Conservation (phyloP, 2,113 vertebrate genomes). For the Vidua chalybeata region DNA sequence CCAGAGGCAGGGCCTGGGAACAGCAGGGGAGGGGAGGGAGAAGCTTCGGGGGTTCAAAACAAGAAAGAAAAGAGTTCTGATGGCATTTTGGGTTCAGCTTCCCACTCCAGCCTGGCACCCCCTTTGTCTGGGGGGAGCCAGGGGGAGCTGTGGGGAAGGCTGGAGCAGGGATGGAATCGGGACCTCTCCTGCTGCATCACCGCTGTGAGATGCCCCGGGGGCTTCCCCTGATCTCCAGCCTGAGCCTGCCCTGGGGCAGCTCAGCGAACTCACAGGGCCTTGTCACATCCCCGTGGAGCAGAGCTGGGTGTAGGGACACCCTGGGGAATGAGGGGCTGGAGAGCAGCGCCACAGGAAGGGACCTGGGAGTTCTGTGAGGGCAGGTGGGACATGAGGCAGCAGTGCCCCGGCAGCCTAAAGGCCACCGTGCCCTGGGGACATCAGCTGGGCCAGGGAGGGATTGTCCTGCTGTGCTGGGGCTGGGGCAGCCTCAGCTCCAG, state of each 20-base stretch:
- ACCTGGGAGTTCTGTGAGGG: background rate
- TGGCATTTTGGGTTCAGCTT: background rate
- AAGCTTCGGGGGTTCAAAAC: background rate
- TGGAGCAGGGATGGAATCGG: accelerated
- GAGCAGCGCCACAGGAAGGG: background rate
- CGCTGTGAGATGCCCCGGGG: background rate
- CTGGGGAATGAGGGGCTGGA: background rate
- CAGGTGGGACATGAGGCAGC: accelerated
- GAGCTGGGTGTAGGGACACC: too few species aligned
- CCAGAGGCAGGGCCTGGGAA: background rate
- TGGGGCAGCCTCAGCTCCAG: background rate
- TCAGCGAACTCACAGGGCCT: too few species aligned
- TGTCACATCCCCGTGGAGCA: background rate
- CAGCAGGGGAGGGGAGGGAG: background rate
- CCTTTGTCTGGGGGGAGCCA: background rate
- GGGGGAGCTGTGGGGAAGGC: background rate
- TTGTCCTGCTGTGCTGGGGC: background rate
- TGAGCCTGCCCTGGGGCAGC: background rate
- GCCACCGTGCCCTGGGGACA: background rate
- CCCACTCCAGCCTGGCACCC: background rate
- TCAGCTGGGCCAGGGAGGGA: background rate
- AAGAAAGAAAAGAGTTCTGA: background rate
- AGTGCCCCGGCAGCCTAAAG: background rate
- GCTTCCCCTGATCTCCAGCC: background rate
- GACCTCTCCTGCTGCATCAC: background rate